Evolutionary conservation across 2,888 invertebrate genomes (phyloP), one percentile per base, ranked within the genome.

Genomic region (Ectropis crepuscularia): DNA sequence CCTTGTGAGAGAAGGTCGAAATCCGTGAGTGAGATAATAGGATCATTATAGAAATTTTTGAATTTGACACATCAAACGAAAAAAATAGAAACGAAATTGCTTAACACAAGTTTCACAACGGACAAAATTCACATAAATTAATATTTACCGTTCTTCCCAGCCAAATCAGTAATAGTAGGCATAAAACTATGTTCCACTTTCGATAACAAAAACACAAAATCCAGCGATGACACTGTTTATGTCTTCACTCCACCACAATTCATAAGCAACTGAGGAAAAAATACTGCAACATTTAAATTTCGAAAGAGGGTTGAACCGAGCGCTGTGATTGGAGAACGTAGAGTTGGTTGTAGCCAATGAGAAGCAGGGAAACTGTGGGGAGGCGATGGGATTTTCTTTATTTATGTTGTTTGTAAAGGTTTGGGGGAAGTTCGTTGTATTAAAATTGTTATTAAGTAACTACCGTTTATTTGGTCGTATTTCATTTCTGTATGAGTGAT

Each of bases 141-240:
- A 28, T 50, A 61, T 49, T 57, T 36, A 82, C 82, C 78, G 69
- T 72, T 79, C 55, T 61, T 74, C 62, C 80, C 82, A 28, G 78
- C 68, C 47, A 78, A 75, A 76, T 86, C 80, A 66, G 85, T 86
- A 63, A 90, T 82, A 65, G 90, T 91, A 76, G 91, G 91, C 91
- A 92, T 91, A 87, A 79, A 88, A 82, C 50, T 41, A 46, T 76
- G 65, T 67, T 62, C 62, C 62, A 67, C 51, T 53, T 39, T 1
- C 16, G 16, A 28, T 28, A 7, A 57, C 41, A 47, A 61, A 46
- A 63, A 57, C 54, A 63, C 42, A 37, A 37, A 49, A 54, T 41
- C 41, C 41, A 41, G 10, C 10, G 8, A 41, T 41, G 8, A 9
- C 38, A 7, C 6, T 39, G 2, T 41, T 5, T n/a, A n/a, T n/a